A percentile compares a stretch with the other conserved stretches of the same genome.
Evolutionary conservation across 2,797 vertebrate species (phyloP).

Genomic region (Hozukius guyotensis): DNA sequence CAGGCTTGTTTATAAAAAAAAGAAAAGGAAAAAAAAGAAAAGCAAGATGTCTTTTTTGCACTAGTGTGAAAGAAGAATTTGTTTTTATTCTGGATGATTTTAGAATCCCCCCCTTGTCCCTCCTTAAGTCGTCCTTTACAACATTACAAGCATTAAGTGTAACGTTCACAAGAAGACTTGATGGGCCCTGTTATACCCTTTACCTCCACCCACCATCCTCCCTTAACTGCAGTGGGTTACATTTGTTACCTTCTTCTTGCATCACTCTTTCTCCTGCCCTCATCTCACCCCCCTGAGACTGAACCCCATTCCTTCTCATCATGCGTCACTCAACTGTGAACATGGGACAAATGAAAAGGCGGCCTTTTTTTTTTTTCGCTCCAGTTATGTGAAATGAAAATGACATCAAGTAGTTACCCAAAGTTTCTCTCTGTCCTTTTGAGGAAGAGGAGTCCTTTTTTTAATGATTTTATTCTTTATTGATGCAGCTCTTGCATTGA

Average conservation of each 20-base stretch:
- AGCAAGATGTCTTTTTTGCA: constrained; percentile 99
- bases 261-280: constrained; percentile 39
- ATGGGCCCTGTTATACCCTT: constrained; percentile 29
- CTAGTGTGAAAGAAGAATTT: constrained; percentile 98
- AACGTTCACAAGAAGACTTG: constrained; percentile 63
- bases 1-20: constrained; percentile 89
- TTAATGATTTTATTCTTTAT: constrained; percentile 57
- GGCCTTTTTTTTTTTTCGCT: constrained; percentile 80
- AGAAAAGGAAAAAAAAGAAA: constrained; percentile 65
- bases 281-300: constrained; percentile 46
- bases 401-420: constrained; percentile 74
- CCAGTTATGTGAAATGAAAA: constrained; percentile 63
- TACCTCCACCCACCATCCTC: constrained; percentile 18
- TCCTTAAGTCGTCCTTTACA: constrained; percentile 87
- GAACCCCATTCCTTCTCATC: constrained; percentile 39
- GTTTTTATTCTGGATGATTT: constrained; percentile 88
- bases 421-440: constrained; percentile 73
- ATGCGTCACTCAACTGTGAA: constrained; percentile 68
- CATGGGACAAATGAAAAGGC: constrained; percentile 61
- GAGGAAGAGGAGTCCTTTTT: constrained; percentile 74
- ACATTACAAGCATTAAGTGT: constrained; percentile 94
- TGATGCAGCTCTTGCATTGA: constrained; percentile 57
- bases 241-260: constrained; percentile 61
- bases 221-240: constrained; percentile 51
- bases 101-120: constrained; percentile 84